Base-by-base conservation (phyloP, 1,140 invertebrate genomes). In the Cherax quadricarinatus region DNA sequence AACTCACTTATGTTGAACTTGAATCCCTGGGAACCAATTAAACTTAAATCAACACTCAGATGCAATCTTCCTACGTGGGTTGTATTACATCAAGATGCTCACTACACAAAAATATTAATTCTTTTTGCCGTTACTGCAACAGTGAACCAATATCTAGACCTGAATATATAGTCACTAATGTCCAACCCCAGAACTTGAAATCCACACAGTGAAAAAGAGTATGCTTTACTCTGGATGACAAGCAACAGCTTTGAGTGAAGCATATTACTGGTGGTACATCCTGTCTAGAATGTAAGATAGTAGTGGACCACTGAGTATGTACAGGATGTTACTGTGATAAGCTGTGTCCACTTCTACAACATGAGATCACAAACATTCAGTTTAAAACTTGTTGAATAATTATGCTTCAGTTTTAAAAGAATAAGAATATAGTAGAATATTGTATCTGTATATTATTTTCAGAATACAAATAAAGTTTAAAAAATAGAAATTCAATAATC, bases 301-400 rank as follows among this genome's bases (percentile, higher is more conserved):
- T 24, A 14, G 4, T n/a, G 48, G 21, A 53, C 60, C 21, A 51
- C 41, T 16, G 16, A 49, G 16, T 9, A 7, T 18, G 57, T 70
- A 81, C 85, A 87, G 85, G 85, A 87, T 24, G 85, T 24, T 49
- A 81, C 41, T 87, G 85, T 75, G 70, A 75, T 75, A 75, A 75
- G 7, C 48, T 49, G 10, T 81, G 79, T 4, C 48, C 10, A 81
- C 48, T 51, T 16, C 12, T 18, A 6, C 18, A 66, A 66, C 62
- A 66, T 18, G 18, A 66, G 5, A 66, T 14, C 18, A 66, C 18
- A 21, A 18, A 66, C 62, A 60, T 9, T 60, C 9, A 60, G 9
- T 3, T 41, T 41, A 41, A 41, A 57, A 57, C 53, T 57, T 14
- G 4, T 9, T 57, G 53, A 14, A 57, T 9, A 57, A 57, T 57